Evolutionary conservation across 2,113 vertebrate genomes (phyloP), one percentile per base, ranked within the genome.

Genomic region (Prinia subflava): DNA sequence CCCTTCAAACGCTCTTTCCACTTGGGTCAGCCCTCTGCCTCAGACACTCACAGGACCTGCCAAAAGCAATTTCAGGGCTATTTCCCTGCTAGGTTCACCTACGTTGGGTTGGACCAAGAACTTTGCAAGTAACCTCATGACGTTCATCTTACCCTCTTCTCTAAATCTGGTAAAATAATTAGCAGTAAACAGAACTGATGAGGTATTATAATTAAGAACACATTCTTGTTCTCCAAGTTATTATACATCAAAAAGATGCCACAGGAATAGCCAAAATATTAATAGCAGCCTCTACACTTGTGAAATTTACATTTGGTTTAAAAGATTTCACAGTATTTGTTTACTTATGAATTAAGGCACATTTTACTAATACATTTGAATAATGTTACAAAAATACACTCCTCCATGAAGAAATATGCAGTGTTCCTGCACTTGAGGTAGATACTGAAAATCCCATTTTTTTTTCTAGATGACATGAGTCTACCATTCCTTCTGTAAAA

Each of bases 121-220:
- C 41, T 56, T 5, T 23, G 13, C 16, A 76, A 92, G 12, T 44
- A 78, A 74, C 9, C 18, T 22, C 7, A 2, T 8, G 27, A 80
- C 2, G 5, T 88, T 80, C 13, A 74, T 46, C 62, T 77, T 86
- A 77, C 92, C 56, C 27, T 67, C 59, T 69, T 73, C 67, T 83
- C 50, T 81, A 62, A 60, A 81, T 65, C 59, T 92, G 47, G 47
- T 59, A 71, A 52, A 90, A 62, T 76, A 92, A 93, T 83, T 81
- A 84, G 52, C 35, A 92, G 73, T 44, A 91, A 92, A 81, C 11
- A 10, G 28, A 83, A 83, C 50, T 39, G 33, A 63, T 55, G 30
- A 35, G 30, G 15, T 62, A 71, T 59, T 44, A 67, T 55, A 88
- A 93, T 55, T 88, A 90, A 85, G n/a, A 92, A 73, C 30, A 53